Percentiles rank a stretch among this genome's conserved stretches.
Evolutionary conservation across 2,797 vertebrate genomes (phyloP).

Genomic region (Rallus crepitans): DNA sequence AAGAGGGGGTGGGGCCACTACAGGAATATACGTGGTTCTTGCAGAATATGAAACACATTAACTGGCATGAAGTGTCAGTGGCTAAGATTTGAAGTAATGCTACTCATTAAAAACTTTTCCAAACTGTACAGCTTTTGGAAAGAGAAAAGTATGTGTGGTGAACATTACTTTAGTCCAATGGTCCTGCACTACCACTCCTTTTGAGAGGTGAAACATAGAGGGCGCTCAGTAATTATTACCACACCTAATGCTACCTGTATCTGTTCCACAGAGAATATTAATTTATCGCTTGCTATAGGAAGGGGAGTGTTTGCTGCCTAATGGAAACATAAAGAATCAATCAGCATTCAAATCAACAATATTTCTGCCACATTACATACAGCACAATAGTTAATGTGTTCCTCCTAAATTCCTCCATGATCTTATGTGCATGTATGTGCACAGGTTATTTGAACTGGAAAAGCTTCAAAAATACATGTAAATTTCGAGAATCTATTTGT

Average conservation of each 20-base stretch:
- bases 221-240: neutral
- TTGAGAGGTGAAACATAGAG: neutral
- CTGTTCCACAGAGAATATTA: neutral
- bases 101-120: neutral
- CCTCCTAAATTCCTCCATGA: neutral
- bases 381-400: neutral
- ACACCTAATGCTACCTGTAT: neutral
- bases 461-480: neutral
- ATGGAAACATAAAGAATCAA: neutral
- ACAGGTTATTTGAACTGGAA: neutral
- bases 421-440: neutral
- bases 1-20: fast-evolving
- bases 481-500: neutral
- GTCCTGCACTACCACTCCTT: neutral
- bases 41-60: fast-evolving
- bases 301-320: neutral
- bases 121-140: neutral
- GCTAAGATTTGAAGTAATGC: neutral
- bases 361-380: neutral
- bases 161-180: neutral
- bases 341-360: neutral
- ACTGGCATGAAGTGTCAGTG: neutral
- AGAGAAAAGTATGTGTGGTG: neutral
- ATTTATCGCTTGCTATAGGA: neutral
- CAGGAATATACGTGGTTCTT: neutral